Conservation (phyloP, 1,140 invertebrate genomes). For the Protaetia brevitarsis region DNA sequence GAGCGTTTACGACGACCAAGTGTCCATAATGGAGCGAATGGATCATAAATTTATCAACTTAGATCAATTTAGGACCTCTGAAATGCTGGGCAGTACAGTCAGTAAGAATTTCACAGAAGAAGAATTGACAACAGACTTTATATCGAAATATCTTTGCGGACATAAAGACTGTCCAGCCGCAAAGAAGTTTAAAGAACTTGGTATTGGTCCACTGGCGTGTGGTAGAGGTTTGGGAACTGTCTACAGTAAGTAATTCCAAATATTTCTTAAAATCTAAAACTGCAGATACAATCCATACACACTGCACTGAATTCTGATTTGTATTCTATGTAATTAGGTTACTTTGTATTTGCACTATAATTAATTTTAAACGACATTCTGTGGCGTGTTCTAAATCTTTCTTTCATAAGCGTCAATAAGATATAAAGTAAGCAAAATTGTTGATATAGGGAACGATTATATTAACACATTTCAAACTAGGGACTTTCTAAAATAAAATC, state of each 20-base stretch:
- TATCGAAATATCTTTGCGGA: conserved; percentile 40
- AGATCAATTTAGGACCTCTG: neutral
- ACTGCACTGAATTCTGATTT: too few relatives aligned
- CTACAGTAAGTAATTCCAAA: conserved; percentile 21
- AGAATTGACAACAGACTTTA: conserved; percentile 37
- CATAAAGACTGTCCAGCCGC: conserved; percentile 45
- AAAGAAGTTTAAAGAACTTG: conserved; percentile 42
- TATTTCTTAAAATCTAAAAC: too few relatives aligned
- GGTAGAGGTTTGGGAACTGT: conserved; percentile 41
- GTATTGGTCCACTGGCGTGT: conserved; percentile 44
- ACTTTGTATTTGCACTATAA: too few relatives aligned
- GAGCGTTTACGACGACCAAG: neutral
- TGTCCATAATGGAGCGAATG: conserved; percentile 9
- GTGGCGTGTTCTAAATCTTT: too few relatives aligned
- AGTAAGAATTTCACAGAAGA: neutral
- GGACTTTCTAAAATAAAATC: too few relatives aligned
- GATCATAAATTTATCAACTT: neutral
- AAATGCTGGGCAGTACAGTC: neutral
- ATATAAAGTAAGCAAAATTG: too few relatives aligned
- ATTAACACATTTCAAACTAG: too few relatives aligned
- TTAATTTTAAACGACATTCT: too few relatives aligned
- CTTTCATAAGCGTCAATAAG: too few relatives aligned
- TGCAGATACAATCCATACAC: too few relatives aligned
- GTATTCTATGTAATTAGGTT: too few relatives aligned
- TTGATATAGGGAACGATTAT: too few relatives aligned